phyloP scores from a whole-genome alignment of 2,888 invertebrate species.

The Drosophila melanosoma region DNA sequence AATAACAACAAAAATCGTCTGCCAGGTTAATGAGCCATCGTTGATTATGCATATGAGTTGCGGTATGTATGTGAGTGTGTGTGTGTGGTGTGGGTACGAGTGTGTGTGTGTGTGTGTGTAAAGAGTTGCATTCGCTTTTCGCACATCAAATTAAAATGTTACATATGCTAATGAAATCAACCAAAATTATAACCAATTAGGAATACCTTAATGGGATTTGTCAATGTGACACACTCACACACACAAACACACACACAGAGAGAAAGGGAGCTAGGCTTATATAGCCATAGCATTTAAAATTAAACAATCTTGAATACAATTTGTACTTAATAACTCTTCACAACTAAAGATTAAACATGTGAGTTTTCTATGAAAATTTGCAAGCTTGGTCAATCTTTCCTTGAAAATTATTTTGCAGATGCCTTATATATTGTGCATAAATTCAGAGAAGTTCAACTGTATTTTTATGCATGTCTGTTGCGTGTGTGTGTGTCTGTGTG shows the following conservation, averaged over 20 bases:
- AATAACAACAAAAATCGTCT: constrained; percentile 40
- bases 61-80: constrained; percentile 23
- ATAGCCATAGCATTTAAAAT: background rate
- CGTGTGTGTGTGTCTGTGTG: background rate
- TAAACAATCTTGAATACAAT: background rate
- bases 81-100: constrained; percentile 5
- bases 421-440: background rate
- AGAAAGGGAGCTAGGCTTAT: background rate
- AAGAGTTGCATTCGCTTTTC: constrained; percentile 50
- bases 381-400: background rate
- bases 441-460: background rate
- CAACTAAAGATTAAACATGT: background rate
- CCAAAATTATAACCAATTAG: constrained; percentile 78
- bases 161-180: constrained; percentile 79
- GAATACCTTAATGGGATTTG: constrained; percentile 72
- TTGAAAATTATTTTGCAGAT: background rate
- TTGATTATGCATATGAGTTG: constrained; percentile 75
- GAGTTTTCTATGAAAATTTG: background rate
- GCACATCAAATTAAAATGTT: constrained; percentile 75
- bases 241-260: background rate
- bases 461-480: background rate
- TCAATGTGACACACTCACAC: constrained; percentile 24
- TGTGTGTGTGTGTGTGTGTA: constrained; percentile 9
- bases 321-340: background rate
- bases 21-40: constrained; percentile 78